phyloP scores from a whole-genome alignment of 2,113 vertebrate genomes.

The Onychorhynchus coronatus region DNA sequence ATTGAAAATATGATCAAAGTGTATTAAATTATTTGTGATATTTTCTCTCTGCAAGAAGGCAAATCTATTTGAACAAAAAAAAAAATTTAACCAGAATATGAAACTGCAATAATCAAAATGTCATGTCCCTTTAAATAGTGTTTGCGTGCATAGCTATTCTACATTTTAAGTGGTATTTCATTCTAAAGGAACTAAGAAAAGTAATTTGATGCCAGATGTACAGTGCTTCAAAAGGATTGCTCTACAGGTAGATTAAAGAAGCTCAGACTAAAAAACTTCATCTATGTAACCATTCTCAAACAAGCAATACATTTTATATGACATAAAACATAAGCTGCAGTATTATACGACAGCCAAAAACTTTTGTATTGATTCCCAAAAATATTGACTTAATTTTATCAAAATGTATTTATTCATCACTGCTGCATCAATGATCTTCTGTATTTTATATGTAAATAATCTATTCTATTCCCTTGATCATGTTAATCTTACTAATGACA shows the following conservation, averaged over 20 bases:
- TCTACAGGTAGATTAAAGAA: slow-evolving; percentile 2
- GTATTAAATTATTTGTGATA: slow-evolving; percentile 49
- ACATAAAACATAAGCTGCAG: not conserved
- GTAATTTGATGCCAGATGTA: not conserved
- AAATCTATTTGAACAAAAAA: slow-evolving; percentile 44
- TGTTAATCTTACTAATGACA: slow-evolving; percentile 84
- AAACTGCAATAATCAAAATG: slow-evolving; percentile 46
- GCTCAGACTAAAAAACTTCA: not conserved
- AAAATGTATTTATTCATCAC: slow-evolving; percentile 72
- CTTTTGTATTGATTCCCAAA: slow-evolving; percentile 4
- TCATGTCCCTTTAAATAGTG: slow-evolving; percentile 41
- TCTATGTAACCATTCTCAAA: not conserved
- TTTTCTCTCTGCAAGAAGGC: slow-evolving; percentile 7
- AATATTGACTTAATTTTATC: slow-evolving; percentile 55
- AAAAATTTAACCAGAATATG: slow-evolving; percentile 3
- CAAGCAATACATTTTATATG: not conserved
- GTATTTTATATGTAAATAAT: slow-evolving; percentile 82
- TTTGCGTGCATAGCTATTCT: not conserved
- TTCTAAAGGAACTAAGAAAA: not conserved
- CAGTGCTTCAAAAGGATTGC: not conserved
- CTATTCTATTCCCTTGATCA: slow-evolving; percentile 81
- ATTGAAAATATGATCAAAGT: slow-evolving; percentile 51
- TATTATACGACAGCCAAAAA: not conserved
- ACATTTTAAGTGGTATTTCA: slow-evolving; percentile 8
- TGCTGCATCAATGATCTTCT: slow-evolving; percentile 72